phyloP scores from a whole-genome alignment of 2,888 invertebrate genomes.

The Nebria salina region DNA sequence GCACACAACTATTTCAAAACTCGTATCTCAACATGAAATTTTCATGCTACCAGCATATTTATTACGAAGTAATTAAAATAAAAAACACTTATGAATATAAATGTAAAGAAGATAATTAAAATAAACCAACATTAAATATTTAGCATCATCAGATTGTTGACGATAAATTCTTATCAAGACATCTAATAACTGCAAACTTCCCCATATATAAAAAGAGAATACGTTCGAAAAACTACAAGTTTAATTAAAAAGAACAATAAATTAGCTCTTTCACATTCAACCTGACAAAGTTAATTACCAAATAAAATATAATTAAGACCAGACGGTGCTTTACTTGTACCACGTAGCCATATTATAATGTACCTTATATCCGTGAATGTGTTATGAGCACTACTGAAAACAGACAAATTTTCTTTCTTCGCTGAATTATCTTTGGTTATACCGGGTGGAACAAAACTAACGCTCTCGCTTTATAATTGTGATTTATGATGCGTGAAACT shows the following conservation, averaged over 20 bases:
- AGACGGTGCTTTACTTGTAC: conserved; percentile 3
- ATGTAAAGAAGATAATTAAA: conserved; percentile 2
- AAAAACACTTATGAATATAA: not conserved
- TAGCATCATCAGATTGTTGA: conserved; percentile 2
- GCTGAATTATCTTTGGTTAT: conserved; percentile 3
- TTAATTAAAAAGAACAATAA: conserved; percentile 17
- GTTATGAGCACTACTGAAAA: conserved; percentile 7
- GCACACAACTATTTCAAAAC: not conserved
- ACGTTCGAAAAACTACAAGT: not conserved
- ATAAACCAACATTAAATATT: conserved; percentile 6
- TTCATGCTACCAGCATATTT: conserved; percentile 1
- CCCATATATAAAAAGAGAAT: not conserved
- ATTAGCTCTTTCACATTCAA: conserved; percentile 13
- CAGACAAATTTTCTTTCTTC: conserved; percentile 5
- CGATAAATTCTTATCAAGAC: conserved; percentile 4
- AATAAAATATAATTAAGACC: conserved; percentile 25
- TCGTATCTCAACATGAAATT: not conserved
- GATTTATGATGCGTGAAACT: conserved; percentile 21
- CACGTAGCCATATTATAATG: conserved; percentile 12
- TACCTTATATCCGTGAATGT: conserved; percentile 12
- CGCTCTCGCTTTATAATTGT: conserved; percentile 13
- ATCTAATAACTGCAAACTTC: not conserved
- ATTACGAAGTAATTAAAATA: conserved; percentile 5
- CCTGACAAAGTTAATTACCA: conserved; percentile 19
- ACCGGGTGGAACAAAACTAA: conserved; percentile 10